These are phyloP conservation scores for Lagopus muta DNA, from an alignment of 2,113 vertebrate genomes.

Conservation along the genomic window DNA sequence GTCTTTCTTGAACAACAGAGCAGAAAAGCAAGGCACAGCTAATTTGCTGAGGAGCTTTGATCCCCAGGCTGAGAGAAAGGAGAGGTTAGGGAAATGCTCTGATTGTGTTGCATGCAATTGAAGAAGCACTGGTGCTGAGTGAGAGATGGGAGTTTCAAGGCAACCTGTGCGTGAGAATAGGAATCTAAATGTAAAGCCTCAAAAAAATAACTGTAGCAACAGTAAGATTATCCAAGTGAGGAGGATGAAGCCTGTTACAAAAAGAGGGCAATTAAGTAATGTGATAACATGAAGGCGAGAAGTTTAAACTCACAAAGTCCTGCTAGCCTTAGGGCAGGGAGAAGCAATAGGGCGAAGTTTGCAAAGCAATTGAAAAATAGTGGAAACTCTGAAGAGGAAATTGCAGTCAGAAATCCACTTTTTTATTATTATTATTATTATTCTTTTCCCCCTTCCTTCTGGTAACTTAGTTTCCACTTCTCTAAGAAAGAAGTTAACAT, in stretches of 20 bases:
- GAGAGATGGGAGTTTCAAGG: not conserved
- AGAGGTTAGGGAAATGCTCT: not conserved
- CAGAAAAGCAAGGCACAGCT: not conserved
- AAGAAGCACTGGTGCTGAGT: not conserved
- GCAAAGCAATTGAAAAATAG: not conserved
- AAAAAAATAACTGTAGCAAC: not conserved
- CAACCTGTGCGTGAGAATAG: not conserved
- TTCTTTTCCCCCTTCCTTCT: no score
- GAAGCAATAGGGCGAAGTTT: not conserved
- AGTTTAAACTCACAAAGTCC: not conserved
- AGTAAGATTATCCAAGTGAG: not conserved
- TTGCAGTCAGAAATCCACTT: no score
- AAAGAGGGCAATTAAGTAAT: not conserved
- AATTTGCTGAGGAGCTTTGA: not conserved
- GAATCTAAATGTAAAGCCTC: not conserved
- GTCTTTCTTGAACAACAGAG: not conserved
- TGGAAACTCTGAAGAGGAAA: no score
- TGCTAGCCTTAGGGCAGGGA: not conserved
- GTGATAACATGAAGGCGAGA: not conserved
- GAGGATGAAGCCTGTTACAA: not conserved
- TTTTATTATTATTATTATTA: no score
- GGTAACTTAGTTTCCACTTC: no score
- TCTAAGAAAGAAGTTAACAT: no score
- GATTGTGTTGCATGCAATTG: not conserved
- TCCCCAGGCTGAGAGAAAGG: not conserved